Evolutionary conservation across 2,797 vertebrate species (phyloP), one percentile per base, ranked within the genome.

Genomic region (Hoplostethus mediterraneus): DNA sequence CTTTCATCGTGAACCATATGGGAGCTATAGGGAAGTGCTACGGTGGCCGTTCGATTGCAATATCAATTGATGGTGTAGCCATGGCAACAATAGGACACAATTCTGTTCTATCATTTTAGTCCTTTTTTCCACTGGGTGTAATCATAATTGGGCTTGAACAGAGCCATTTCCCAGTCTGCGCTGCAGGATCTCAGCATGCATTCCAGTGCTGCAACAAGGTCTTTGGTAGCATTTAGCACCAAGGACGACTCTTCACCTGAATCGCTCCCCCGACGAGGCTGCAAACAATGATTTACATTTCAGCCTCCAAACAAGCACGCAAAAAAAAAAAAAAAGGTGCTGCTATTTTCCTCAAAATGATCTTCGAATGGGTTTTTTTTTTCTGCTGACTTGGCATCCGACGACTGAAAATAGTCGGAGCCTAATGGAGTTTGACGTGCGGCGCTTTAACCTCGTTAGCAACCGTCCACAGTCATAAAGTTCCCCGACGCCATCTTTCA

Each of bases 211-310:
- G 14, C 28, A 28, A 14, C 28, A 40, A 79, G 53, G 65, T 64
- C 58, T 81, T 80, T 54, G 59, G 67, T 11, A 66, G 56, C 69
- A 75, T 58, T 86, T 66, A 70, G 53, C 62, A 6, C 60, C 61
- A 67, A 75, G 54, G 59, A 78, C 76, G 76, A 68, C 55, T 71
- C 71, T 42, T 56, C 0, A 3, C 56, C 71, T 74, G 40, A 73
- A 84, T 70, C 68, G 65, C 28, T 76, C 79, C 74, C 81, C 13
- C 11, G 76, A 78, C 21, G 21, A 1, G 21, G 21, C 21, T 67
- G 83, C 66, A 83, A 86, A 80, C 73, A 86, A 64, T 56, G 61
- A 14, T 17, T 14, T 21, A 21, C 1, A 21, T 21, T 21, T 21
- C 21, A 21, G 21, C 21, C 21, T 21, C 21, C 21, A 21, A 21